Base-by-base conservation (phyloP, 2,888 invertebrate species). In the Entomobrya multifasciata region DNA sequence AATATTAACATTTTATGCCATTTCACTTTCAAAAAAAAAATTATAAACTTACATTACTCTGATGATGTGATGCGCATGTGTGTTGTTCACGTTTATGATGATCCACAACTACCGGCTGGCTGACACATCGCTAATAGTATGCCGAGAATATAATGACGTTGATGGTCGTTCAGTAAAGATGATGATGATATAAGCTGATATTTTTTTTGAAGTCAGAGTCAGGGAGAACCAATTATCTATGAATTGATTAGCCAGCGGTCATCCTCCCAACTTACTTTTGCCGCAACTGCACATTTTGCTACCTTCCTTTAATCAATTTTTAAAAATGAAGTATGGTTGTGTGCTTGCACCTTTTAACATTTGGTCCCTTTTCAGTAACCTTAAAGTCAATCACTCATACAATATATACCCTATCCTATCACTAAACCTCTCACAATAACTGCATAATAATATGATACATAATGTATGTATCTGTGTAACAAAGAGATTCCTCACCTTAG, bases 1-100 rank as follows among this genome's bases (percentile, higher is more conserved):
- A 52, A 36, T 67, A 30, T 49, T 52, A 80, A 55, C 70, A 67
- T 70, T 72, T 83, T 67, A 41, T 44, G 13, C 52, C 65, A 74
- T 83, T 83, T 83, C 83, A 83, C 83, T 83, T 83, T 83, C 83
- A 83, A 76, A 76, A n/a, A n/a, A n/a, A n/a, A 83, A 44, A 55
- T 72, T 49, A 27, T 41, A 67, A 49, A 79, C 78, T 70, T 65
- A 78, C 65, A 30, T 49, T 78, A 22, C 36, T 15, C 20, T 22
- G 74, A 52, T 67, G 22, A 13, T 25, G 6, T 22, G 49, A 20
- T 41, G 41, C 22, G 74, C 67, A n/a, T 70, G 20, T 77, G 22
- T 20, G 30, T 72, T 36, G 36, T 6, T 6, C 36, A 36, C n/a
- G 4, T 72, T 20, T 2, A 13, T 55, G n/a, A 25, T 60, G 8